Evolutionary conservation across 2,888 invertebrate species (phyloP).

Genomic region (Exephanes ischioxanthus): DNA sequence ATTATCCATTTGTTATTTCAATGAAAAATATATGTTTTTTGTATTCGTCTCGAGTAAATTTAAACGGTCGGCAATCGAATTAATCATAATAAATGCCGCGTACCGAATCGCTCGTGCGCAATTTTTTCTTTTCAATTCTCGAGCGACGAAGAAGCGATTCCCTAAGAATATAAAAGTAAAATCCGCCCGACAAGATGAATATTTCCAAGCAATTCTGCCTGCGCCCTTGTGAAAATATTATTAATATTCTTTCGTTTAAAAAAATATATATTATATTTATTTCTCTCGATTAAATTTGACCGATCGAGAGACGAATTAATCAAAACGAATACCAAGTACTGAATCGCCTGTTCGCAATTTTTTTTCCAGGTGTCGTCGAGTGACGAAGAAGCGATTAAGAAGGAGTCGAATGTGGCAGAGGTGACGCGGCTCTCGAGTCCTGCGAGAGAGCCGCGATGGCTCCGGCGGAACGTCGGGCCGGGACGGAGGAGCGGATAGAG

Average conservation of each 20-base stretch:
- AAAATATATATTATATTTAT: too few relatives aligned
- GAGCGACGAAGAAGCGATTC: background rate
- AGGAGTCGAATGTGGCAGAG: conserved; percentile 54
- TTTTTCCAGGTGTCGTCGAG: conserved; percentile 2
- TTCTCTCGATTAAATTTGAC: background rate
- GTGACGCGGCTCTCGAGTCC: conserved; percentile 44
- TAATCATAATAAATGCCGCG: too few relatives aligned
- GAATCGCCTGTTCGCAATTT: conserved; percentile 29
- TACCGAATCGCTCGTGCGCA: too few relatives aligned
- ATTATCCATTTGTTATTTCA: background rate
- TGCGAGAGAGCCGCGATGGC: background rate
- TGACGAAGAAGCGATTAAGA: conserved; percentile 31
- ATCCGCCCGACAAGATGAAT: background rate
- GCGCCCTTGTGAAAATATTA: background rate
- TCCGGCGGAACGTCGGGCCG: conserved; percentile 40
- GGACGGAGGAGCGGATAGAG: conserved; percentile 36
- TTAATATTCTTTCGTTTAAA: background rate
- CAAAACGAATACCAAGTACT: background rate
- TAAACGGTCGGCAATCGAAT: too few relatives aligned
- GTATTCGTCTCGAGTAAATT: too few relatives aligned
- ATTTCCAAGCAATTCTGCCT: background rate
- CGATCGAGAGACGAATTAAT: conserved; percentile 1
- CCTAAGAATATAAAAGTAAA: background rate
- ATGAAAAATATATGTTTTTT: too few relatives aligned
- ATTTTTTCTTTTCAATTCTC: too few relatives aligned